Evolutionary conservation across 2,113 vertebrate genomes (phyloP).

Genomic region (Cyanoderma ruficeps): DNA sequence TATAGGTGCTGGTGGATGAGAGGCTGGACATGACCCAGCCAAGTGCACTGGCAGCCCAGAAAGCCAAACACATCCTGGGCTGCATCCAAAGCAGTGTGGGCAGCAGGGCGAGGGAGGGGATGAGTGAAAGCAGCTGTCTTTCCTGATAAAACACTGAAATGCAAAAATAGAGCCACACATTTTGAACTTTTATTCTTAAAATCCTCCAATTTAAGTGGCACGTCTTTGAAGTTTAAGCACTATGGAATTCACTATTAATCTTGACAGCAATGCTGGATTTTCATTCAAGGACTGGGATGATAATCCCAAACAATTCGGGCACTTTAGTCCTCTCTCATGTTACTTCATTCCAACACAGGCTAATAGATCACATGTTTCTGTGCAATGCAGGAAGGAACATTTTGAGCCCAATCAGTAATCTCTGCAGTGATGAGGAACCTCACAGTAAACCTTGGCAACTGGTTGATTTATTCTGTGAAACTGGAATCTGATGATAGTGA

Average conservation of each 20-base stretch:
- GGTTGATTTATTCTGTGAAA: background rate
- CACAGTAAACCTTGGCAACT: background rate
- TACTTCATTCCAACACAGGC: background rate
- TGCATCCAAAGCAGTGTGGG: background rate
- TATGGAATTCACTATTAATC: background rate
- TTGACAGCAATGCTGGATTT: background rate
- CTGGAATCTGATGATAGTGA: background rate
- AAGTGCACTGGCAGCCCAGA: background rate
- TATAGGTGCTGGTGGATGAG: background rate
- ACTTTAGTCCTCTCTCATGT: background rate
- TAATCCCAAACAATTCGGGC: background rate
- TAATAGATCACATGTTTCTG: background rate
- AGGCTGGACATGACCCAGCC: background rate
- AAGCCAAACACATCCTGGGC: background rate
- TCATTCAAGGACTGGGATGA: background rate
- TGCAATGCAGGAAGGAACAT: background rate
- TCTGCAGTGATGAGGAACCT: background rate
- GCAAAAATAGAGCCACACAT: background rate
- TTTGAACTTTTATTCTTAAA: background rate
- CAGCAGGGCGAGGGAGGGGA: background rate
- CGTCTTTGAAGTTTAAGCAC: background rate
- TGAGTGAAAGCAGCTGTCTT: background rate
- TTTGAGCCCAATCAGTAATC: background rate
- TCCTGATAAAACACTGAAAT: background rate
- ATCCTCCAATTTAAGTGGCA: background rate